These are phyloP conservation scores for Acrobasis suavella DNA, from an alignment of 2,888 invertebrate species.

Conservation along the genomic window DNA sequence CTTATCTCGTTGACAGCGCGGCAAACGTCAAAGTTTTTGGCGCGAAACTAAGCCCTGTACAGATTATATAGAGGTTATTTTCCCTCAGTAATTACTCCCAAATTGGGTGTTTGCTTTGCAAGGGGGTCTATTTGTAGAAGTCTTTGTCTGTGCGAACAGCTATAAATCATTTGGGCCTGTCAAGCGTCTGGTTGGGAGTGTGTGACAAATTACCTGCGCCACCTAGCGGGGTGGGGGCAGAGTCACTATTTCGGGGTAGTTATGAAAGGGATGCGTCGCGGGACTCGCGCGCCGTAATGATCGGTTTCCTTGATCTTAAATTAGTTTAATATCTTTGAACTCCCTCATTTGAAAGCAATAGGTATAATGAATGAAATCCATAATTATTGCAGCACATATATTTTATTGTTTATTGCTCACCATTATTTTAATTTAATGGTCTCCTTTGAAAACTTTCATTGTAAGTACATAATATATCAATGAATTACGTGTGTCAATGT, in stretches of 20 bases:
- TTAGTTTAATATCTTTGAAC: conserved; percentile 20
- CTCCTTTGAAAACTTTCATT: conserved; percentile 12
- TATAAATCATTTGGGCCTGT: conserved; percentile 75
- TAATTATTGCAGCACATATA: conserved; percentile 6
- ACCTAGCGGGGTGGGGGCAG: conserved; percentile 51
- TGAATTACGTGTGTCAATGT: background rate
- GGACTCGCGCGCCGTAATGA: conserved; percentile 22
- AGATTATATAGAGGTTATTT: conserved; percentile 58
- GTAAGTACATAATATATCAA: background rate
- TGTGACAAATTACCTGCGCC: conserved; percentile 75
- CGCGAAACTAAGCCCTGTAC: conserved; percentile 62
- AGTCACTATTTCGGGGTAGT: conserved; percentile 47
- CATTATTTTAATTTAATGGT: conserved; percentile 15
- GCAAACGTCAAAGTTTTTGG: conserved; percentile 58
- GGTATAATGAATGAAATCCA: conserved; percentile 7
- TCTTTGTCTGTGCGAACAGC: conserved; percentile 64
- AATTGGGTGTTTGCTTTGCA: conserved; percentile 72
- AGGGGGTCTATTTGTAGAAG: conserved; percentile 72
- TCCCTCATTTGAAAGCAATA: conserved; percentile 8
- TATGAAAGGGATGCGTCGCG: conserved; percentile 20
- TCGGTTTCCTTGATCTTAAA: conserved; percentile 24
- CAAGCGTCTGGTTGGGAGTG: conserved; percentile 62
- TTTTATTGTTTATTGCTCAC: background rate
- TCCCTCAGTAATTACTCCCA: conserved; percentile 60
- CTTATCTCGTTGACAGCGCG: conserved; percentile 53